Evolutionary conservation across 1,140 invertebrate species (phyloP).

Genomic region (Vanessa tameamea): DNA sequence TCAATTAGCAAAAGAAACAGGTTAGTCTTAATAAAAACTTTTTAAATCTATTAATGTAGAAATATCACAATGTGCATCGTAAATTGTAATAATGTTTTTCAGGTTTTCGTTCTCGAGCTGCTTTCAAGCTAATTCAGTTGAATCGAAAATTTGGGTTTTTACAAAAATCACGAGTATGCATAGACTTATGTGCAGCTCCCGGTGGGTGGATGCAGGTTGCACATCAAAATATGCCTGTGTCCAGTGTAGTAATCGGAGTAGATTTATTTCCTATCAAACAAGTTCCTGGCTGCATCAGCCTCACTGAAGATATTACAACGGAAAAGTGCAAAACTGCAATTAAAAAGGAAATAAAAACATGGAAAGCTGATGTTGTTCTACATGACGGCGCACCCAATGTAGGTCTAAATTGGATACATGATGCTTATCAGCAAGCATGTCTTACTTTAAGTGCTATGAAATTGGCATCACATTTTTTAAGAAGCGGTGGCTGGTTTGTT

Average conservation of each 20-base stretch:
- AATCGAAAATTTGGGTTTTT: conserved; percentile 99
- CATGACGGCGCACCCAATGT: conserved; percentile 99
- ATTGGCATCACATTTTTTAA: conserved; percentile 95
- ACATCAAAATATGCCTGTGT: conserved; percentile 98
- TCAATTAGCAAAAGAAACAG: conserved; percentile 98
- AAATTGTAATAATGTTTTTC: conserved; percentile 47
- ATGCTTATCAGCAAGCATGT: conserved; percentile 97
- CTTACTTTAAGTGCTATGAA: conserved; percentile 96
- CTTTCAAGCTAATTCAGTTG: conserved; percentile 99
- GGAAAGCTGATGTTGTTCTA: conserved; percentile 98
- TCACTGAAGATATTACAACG: conserved; percentile 98
- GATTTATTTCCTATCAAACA: conserved; percentile 98
- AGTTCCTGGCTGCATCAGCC: conserved; percentile 93
- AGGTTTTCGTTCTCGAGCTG: conserved; percentile 98
- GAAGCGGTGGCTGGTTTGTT: conserved; percentile 97
- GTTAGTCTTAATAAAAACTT: conserved; percentile 78
- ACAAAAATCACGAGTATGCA: conserved; percentile 96
- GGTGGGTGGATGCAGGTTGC: conserved; percentile 99
- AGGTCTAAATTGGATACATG: conserved; percentile 98
- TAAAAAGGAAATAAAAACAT: conserved; percentile 93
- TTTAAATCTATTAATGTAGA: conserved; percentile 4
- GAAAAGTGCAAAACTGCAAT: conserved; percentile 92
- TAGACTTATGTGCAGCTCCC: conserved; percentile 99
- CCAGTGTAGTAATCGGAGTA: conserved; percentile 96
- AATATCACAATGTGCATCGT: neutral